phyloP scores from a whole-genome alignment of 2,797 vertebrate genomes.

The Neosilurus hyrtlii region DNA sequence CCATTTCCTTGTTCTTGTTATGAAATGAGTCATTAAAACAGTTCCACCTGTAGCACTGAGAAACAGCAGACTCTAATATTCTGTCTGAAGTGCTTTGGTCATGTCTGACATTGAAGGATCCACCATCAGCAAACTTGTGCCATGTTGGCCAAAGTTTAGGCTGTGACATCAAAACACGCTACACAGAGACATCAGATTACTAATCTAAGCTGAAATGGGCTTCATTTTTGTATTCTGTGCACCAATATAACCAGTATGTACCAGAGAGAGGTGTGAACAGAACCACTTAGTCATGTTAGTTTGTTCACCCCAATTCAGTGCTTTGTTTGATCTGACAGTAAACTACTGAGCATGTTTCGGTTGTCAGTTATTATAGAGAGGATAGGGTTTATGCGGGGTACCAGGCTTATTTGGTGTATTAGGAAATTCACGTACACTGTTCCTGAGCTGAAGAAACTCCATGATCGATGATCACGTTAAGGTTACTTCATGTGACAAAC shows the following conservation, averaged over 20 bases:
- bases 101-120: neutral
- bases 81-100: neutral
- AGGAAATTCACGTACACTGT: neutral
- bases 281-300: neutral
- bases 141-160: neutral
- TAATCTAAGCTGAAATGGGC: neutral
- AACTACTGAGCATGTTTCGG: neutral
- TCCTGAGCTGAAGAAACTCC: neutral
- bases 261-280: neutral
- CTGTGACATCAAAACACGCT: neutral
- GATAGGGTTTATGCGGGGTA: neutral
- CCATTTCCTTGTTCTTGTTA: conserved; percentile 35
- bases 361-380: too few species aligned
- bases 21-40: neutral
- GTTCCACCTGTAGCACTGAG: too few species aligned
- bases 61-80: neutral
- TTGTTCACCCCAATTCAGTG: neutral
- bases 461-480: neutral
- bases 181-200: neutral
- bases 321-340: neutral
- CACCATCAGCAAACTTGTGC: neutral
- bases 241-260: neutral
- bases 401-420: neutral
- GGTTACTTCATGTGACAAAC: neutral
- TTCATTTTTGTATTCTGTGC: neutral